phyloP scores from a whole-genome alignment of 23 tunicate species.

The Diplosoma virens region DNA sequence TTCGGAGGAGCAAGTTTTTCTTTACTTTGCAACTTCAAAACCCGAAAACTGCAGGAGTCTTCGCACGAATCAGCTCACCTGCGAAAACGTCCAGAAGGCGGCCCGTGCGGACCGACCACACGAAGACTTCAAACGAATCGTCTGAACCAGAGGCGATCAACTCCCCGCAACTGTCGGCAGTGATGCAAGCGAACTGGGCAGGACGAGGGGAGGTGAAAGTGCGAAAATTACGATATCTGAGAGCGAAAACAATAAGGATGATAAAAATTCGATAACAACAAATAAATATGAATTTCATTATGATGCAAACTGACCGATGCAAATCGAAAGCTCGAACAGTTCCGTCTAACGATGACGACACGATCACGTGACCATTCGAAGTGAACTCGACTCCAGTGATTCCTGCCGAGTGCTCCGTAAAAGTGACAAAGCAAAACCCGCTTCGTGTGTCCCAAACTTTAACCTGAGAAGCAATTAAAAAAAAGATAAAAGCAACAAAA shows the following conservation, averaged over 20 bases:
- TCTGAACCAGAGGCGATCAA: slow-evolving; percentile 70
- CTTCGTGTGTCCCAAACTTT: slow-evolving; percentile 87
- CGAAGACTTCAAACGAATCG: slow-evolving; percentile 72
- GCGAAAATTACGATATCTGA: slow-evolving; percentile 85
- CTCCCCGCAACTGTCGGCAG: slow-evolving; percentile 62
- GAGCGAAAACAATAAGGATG: neutral
- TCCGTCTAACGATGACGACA: slow-evolving; percentile 78
- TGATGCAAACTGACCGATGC: slow-evolving; percentile 52
- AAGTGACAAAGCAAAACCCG: slow-evolving; percentile 83
- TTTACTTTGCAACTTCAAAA: too few species aligned
- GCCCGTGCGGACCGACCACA: slow-evolving; percentile 88
- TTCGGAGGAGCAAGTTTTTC: too few species aligned
- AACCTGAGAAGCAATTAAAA: slow-evolving; percentile 20
- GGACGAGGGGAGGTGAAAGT: slow-evolving; percentile 83
- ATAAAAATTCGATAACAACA: neutral
- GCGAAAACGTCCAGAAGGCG: slow-evolving; percentile 66
- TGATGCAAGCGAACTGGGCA: slow-evolving; percentile 63
- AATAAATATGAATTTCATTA: neutral
- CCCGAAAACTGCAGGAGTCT: too few species aligned
- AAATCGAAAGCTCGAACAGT: slow-evolving; percentile 90
- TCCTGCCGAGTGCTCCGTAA: slow-evolving; percentile 62
- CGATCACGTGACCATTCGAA: slow-evolving; percentile 60
- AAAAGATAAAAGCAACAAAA: neutral
- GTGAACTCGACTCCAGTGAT: slow-evolving; percentile 68
- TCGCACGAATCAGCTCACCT: slow-evolving; percentile 46